These are phyloP conservation scores for Psilopsiagon aurifrons DNA, from an alignment of 2,113 vertebrate genomes.

Conservation along the genomic window DNA sequence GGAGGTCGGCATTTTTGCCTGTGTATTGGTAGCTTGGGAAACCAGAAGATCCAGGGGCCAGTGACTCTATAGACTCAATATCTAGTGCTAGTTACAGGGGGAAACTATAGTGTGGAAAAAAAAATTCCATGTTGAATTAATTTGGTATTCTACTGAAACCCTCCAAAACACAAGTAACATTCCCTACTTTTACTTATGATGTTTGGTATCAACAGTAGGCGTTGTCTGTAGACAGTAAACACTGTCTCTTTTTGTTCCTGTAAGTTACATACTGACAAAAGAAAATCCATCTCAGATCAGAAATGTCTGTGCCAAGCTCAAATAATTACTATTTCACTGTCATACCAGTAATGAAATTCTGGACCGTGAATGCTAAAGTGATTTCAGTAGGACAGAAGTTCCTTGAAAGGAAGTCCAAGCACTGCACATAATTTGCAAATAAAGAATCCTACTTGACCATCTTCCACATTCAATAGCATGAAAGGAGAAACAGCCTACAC, in stretches of 20 bases:
- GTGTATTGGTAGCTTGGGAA: not conserved
- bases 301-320: not conserved
- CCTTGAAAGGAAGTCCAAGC: not conserved
- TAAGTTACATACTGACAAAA: not conserved
- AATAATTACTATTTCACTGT: not conserved
- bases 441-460: not conserved
- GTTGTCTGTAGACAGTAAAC: not conserved
- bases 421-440: not conserved
- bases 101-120: not conserved
- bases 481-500: not conserved
- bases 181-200: not conserved
- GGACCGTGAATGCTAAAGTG: not conserved
- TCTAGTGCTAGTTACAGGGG: not conserved
- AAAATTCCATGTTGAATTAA: not conserved
- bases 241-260: not conserved
- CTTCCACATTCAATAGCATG: not conserved
- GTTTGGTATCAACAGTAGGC: not conserved
- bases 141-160: not conserved
- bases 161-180: not conserved
- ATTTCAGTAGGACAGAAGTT: not conserved
- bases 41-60: not conserved
- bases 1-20: accelerated
- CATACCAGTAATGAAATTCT: not conserved
- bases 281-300: not conserved
- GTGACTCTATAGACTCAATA: not conserved